Percentiles rank a stretch among this genome's conserved stretches.
phyloP scores from a whole-genome alignment of 2,113 vertebrate genomes.

The Hydropotes inermis region DNA sequence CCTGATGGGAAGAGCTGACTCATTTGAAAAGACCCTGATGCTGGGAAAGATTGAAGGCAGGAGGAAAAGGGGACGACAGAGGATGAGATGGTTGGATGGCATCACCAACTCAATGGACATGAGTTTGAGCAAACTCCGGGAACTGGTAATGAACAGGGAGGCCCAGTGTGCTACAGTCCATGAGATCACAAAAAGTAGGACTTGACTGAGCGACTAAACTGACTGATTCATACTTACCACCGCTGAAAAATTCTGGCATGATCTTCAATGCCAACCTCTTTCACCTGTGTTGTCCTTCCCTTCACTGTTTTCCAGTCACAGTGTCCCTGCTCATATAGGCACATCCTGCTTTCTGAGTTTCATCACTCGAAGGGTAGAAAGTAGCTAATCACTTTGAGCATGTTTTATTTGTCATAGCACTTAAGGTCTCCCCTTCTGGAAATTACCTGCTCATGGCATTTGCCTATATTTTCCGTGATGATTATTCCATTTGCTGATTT shows the following conservation, averaged over 20 bases:
- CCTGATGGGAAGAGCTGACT: neutral
- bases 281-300: neutral
- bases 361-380: neutral
- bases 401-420: neutral
- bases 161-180: neutral
- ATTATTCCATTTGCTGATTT: neutral
- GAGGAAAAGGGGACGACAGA: accelerated
- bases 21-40: neutral
- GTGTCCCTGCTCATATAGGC: neutral
- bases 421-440: neutral
- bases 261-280: neutral
- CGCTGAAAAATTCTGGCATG: neutral
- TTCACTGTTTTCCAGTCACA: neutral
- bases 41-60: neutral
- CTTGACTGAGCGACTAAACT: neutral
- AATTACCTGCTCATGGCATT: neutral
- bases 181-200: neutral
- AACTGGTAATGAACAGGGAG: neutral
- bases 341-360: neutral
- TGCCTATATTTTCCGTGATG: neutral
- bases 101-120: neutral
- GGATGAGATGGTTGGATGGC: neutral
- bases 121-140: neutral
- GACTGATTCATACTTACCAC: neutral
- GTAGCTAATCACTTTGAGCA: neutral